These are phyloP conservation scores for Gadopsis marmoratus DNA, from an alignment of 2,797 vertebrate genomes.

Conservation along the genomic window DNA sequence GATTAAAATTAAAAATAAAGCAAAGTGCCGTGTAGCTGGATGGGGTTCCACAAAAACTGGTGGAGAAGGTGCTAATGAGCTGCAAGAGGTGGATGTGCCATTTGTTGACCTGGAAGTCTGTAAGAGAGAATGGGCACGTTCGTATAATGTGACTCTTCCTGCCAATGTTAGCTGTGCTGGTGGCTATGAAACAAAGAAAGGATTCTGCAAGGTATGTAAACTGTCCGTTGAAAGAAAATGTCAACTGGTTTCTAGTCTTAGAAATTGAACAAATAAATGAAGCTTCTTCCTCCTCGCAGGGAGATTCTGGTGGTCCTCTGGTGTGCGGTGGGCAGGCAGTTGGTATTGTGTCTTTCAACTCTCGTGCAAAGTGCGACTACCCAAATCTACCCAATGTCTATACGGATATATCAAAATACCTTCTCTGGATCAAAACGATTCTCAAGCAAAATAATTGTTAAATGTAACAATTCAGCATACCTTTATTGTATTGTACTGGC, in stretches of 20 bases:
- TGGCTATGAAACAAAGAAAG: slow-evolving; percentile 31
- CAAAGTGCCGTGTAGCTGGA: slow-evolving; percentile 60
- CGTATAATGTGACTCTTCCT: not conserved
- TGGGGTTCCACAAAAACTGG: slow-evolving; percentile 25
- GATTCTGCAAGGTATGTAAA: slow-evolving; percentile 62
- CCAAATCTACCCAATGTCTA: slow-evolving; percentile 77
- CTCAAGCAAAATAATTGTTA: slow-evolving; percentile 10
- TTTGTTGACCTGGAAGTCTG: slow-evolving; percentile 32
- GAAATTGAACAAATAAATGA: not conserved
- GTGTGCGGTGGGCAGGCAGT: slow-evolving; percentile 65
- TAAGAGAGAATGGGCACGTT: slow-evolving; percentile 20
- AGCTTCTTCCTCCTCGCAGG: slow-evolving; percentile 48
- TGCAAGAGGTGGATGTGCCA: slow-evolving; percentile 44
- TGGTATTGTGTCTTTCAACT: slow-evolving; percentile 79
- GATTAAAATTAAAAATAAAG: not conserved
- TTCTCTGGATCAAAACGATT: slow-evolving; percentile 66
- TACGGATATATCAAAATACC: slow-evolving; percentile 70
- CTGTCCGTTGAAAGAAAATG: accelerated
- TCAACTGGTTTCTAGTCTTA: not conserved
- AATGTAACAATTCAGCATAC: not conserved
- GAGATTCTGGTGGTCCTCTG: slow-evolving; percentile 81
- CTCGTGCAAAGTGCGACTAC: not conserved
- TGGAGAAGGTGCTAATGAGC: accelerated
- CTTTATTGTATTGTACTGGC: not conserved
- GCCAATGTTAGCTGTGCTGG: slow-evolving; percentile 67